Base-by-base conservation (phyloP, 2,797 vertebrate species). In the Rousettus madagascariensis region DNA sequence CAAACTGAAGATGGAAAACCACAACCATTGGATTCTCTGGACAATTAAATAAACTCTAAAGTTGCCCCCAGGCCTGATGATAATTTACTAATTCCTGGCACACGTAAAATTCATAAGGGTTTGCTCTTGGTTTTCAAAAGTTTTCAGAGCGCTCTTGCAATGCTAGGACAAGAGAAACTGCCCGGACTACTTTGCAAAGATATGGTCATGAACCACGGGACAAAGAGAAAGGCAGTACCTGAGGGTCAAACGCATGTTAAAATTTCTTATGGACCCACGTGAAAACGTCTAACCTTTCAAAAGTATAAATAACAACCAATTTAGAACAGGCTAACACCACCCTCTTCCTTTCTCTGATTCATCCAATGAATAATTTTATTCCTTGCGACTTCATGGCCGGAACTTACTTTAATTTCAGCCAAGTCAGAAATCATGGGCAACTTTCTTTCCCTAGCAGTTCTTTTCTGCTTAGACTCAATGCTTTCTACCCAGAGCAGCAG, bases 261-360 rank as follows among this genome's bases (percentile, higher is more conserved):
- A 71, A 72, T 61, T 69, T 46, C 80, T 74, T 49, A 9, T 57
- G 26, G 2, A 66, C 2, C 63, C 68, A 59, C 55, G 49, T 28
- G n/a, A 69, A 38, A 59, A 36, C 5, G 24, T 15, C 65, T 43
- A 43, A 33, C 26, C 22, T 36, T 65, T 24, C 28, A 51, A 7
- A 43, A 49, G n/a, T 1, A 4, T 20, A 49, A 57, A 19, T 11
- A 84, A 30, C 33, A 63, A 16, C 13, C 33, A 8, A 8, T 38
- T 55, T 33, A 28, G 16, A 63, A 80, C n/a, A 49, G 5, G 2
- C 43, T 8, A 11, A 20, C 49, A 3, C 0, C 0, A 1, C 30
- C 57, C 26, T n/a, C 26, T 41, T 16, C 15, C 74, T 22, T 30
- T 11, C 65, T 63, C 22, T 51, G 19, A 1, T 0, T 0, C 7